A percentile compares a stretch with the other conserved stretches of the same genome.
These are phyloP conservation scores for Helicolenus hilgendorfi DNA, from an alignment of 2,797 vertebrate species.

Conservation along the genomic window DNA sequence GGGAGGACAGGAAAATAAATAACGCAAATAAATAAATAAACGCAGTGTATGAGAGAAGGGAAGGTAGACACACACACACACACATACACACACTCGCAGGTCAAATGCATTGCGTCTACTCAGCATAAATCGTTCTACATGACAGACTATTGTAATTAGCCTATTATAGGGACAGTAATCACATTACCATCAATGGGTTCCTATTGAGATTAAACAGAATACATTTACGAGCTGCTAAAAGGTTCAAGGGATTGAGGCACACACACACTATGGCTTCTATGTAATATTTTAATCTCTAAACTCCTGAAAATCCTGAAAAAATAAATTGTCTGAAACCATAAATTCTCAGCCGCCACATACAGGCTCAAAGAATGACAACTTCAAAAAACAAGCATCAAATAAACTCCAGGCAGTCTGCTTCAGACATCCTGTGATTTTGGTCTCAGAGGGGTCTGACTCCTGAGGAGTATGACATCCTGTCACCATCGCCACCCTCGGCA, in stretches of 20 bases:
- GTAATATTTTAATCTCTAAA: neutral
- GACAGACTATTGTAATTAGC: slow-evolving; percentile 72
- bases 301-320: neutral
- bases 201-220: slow-evolving; percentile 52
- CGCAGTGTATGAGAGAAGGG: slow-evolving; percentile 1
- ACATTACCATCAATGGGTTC: slow-evolving; percentile 46
- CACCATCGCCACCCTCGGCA: slow-evolving; percentile 58
- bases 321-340: neutral
- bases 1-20: slow-evolving; percentile 39
- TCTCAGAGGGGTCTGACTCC: slow-evolving; percentile 63
- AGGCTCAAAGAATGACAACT: neutral
- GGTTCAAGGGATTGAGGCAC: slow-evolving; percentile 19
- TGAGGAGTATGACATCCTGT: slow-evolving; percentile 74
- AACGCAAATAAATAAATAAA: slow-evolving; percentile 33
- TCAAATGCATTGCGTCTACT: slow-evolving; percentile 56
- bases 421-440: slow-evolving; percentile 54
- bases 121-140: slow-evolving; percentile 69
- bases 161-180: slow-evolving; percentile 66
- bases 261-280: neutral
- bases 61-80: neutral
- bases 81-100: slow-evolving; percentile 35
- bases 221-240: slow-evolving; percentile 38
- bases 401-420: slow-evolving; percentile 28
- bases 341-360: neutral
- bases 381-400: slow-evolving; percentile 9